Base-by-base conservation (phyloP, 2,888 invertebrate genomes). In the Drosophila longiperda region DNA sequence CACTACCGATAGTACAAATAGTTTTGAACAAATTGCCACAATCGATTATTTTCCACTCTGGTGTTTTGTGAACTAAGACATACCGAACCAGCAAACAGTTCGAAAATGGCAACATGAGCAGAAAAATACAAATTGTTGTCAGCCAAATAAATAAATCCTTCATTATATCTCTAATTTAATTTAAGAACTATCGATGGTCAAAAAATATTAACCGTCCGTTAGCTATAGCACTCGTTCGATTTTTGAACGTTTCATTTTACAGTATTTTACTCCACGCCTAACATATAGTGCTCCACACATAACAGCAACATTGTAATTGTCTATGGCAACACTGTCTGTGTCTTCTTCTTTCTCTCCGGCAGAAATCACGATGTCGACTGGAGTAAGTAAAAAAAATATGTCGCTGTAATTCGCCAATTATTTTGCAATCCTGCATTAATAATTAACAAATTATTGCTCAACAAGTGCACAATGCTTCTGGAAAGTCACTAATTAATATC, bases 351-450 rank as follows among this genome's bases (percentile, higher is more conserved):
- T 90, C 90, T 93, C 92, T 93, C 93, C 94, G 94, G 94, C 94
- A 94, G 92, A 91, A 83, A 90, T 92, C 93, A 94, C 94, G 94
- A 96, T 96, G 96, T 95, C 95, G 94, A 95, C 95, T 93, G 96
- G 96, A 94, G 96, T 96, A 94, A 95, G 96, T 95, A 72, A 81
- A 81, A 80, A 80, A 70, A 67, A 45, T 33, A 34, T 32, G 33
- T 48, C 36, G 23, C n/a, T 57, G 61, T 78, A 90, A 91, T 91
- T 91, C 74, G 59, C 34, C 78, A 91, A 82, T 84, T 89, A 82
- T 83, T 77, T 29, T 45, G 70, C 74, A 87, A 92, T 92, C 92
- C 38, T 49, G 15, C 20, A 48, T 53, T 58, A 59, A 75, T 75
- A 57, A 80, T 58, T 72, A 9, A 20, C 60, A 68, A 79, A 63